These are phyloP conservation scores for Chloroceryle aenea DNA, from an alignment of 2,113 vertebrate species.

Conservation along the genomic window DNA sequence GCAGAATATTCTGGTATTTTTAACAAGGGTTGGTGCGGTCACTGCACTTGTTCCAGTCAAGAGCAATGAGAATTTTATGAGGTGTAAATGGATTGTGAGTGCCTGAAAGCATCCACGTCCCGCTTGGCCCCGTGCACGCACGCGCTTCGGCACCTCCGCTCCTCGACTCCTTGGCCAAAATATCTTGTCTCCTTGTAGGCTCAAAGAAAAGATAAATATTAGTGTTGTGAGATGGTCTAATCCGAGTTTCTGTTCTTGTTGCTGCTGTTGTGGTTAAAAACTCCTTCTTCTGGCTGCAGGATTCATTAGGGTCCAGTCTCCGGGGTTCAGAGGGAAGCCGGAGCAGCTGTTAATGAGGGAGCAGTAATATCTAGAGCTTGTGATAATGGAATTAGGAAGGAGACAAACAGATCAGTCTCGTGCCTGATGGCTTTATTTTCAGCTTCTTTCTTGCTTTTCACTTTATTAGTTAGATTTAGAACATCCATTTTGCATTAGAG, in stretches of 20 bases:
- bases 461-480: constrained; percentile 41
- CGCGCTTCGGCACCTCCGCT: neutral
- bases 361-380: constrained; percentile 10
- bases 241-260: neutral
- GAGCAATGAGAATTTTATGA: constrained; percentile 60
- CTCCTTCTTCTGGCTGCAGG: neutral
- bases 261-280: constrained; percentile 25
- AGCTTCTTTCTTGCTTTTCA: constrained; percentile 1
- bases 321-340: constrained; percentile 15
- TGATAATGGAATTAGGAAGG: constrained; percentile 57
- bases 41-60: constrained; percentile 11
- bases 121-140: rapidly evolving
- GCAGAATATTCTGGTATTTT: neutral
- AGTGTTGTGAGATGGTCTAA: neutral
- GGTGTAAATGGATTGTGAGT: constrained; percentile 48
- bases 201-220: neutral
- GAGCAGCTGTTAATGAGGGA: constrained; percentile 52
- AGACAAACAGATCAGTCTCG: constrained; percentile 34
- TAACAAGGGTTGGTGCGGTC: neutral
- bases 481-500: constrained; percentile 48
- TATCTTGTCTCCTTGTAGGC: neutral
- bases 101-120: neutral
- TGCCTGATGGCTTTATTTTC: constrained; percentile 58
- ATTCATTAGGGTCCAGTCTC: constrained; percentile 52
- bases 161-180: neutral